Base-by-base conservation (phyloP, 2,113 vertebrate species). In the Trichechus manatus region DNA sequence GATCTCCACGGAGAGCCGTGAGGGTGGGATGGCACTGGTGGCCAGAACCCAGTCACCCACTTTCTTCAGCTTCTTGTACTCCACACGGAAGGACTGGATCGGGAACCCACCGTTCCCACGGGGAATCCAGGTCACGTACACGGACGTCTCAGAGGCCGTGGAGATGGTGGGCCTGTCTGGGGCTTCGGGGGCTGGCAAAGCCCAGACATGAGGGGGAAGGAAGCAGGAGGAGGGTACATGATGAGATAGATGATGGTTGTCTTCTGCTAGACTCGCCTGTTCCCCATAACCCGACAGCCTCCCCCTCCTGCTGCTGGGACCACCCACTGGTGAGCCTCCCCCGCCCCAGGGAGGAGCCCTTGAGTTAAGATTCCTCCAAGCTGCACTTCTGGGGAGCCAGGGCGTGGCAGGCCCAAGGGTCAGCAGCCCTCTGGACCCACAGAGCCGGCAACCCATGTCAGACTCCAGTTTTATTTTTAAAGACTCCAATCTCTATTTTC, bases 91-190 rank as follows among this genome's bases (percentile, higher is more conserved):
- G 1, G 99, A 99, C 97, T 99, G 99, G 98, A 99, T 99, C 27
- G 99, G 99, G 97, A 99, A 99, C 20, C 99, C 99, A 0, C 99
- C 99, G 5, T 99, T 99, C 13, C 99, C 99, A 0, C 99, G 99
- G 44, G 99, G 99, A 96, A 99, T 99, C 99, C 99, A 99, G 17
- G 99, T 99, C 97, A 99, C 99, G 0, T 99, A 99, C 3, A 99
- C 99, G 0, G 99, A 99, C 0, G 99, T 99, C 97, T 99, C 99
- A 0, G 99, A 99, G 2, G 99, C 99, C 97, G 99, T 99, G 96
- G 99, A 99, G 97, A 99, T 99, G 0, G 99, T 99, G 95, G 99
- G 99, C 80, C 99, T 99, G 98, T 99, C 99, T 0, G 99, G 99
- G 80, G 99, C 99, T 98, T 99, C 99, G 2, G 99, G 99, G 97